Evolutionary conservation across 2,888 invertebrate genomes (phyloP).

Genomic region (Amaurobius ferox): DNA sequence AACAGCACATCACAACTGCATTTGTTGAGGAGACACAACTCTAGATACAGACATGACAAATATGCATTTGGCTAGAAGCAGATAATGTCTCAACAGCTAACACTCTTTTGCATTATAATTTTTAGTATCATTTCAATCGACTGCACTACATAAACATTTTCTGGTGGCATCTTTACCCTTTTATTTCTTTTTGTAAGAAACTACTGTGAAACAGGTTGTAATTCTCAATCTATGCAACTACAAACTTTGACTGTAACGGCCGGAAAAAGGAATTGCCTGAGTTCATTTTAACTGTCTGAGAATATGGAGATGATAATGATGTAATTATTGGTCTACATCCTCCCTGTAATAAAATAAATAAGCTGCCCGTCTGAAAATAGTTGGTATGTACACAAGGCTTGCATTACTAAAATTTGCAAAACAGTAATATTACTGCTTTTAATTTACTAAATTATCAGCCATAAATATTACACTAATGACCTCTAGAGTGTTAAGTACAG

Average conservation of each 20-base stretch:
- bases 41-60: constrained; percentile 65
- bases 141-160: constrained; percentile 46
- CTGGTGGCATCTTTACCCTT: constrained; percentile 12
- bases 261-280: constrained; percentile 70
- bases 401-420: constrained; percentile 71
- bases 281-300: constrained; percentile 62
- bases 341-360: constrained; percentile 73
- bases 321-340: constrained; percentile 72
- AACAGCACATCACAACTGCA: constrained; percentile 60
- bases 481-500: constrained; percentile 72
- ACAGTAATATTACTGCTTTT: constrained; percentile 70
- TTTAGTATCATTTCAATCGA: constrained; percentile 28
- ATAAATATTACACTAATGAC: constrained; percentile 72
- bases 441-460: constrained; percentile 66
- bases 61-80: constrained; percentile 66
- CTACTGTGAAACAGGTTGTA: constrained; percentile 56
- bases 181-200: constrained; percentile 21
- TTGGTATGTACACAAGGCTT: constrained; percentile 73
- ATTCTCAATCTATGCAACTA: constrained; percentile 59
- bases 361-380: constrained; percentile 73
- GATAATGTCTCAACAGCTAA: constrained; percentile 51
- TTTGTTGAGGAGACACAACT: constrained; percentile 55
- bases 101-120: constrained; percentile 20
- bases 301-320: constrained; percentile 69
- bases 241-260: constrained; percentile 68